Evolutionary conservation across 2,888 invertebrate species (phyloP), one percentile per base, ranked within the genome.

Genomic region (Disparrhopalites patrizii): DNA sequence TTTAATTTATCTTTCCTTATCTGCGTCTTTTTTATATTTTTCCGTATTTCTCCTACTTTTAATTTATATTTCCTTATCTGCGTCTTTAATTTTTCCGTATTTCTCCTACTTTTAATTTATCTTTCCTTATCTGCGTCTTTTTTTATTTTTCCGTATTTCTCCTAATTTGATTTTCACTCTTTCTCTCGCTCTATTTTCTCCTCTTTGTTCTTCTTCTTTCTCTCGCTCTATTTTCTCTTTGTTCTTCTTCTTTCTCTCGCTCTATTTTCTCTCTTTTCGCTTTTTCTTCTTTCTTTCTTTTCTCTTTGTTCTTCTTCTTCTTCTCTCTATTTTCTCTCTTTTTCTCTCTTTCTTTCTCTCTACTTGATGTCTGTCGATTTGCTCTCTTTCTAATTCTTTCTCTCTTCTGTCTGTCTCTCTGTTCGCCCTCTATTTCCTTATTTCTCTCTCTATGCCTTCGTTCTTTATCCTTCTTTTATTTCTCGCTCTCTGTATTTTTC

Each of bases 111-210:
- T 23, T 47, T 7, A 23, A 3, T 3, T 47, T 15, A 15, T 28
- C n/a, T 18, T 40, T 4, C 20, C n/a, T 40, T n/a, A n/a, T 40
- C 3, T 40, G 3, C 36, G 36, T 5, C 40, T 10, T 18, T 40
- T 4, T 40, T 8, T 20, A 40, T 10, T 31, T 54, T n/a, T 40
- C 13, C 40, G 10, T 40, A 3, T 40, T 40, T 40, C 40, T 20
- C 4, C n/a, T n/a, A n/a, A 2, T n/a, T n/a, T 27, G 8, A 18
- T 8, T 7, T 5, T 54, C 31, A 23, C 31, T 50, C 47, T 31
- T 33, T 31, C 5, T 13, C 40, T 38, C 38, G 33, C 56, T 51
- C 25, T 51, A 51, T 51, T 51, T 52, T 52, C 23, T 27, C 52
- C 27, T n/a, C 27, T 27, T 25, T n/a, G n/a, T n/a, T 20, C 20